These are phyloP conservation scores for Heliconius aoede DNA, from an alignment of 2,888 invertebrate genomes.

Conservation along the genomic window DNA sequence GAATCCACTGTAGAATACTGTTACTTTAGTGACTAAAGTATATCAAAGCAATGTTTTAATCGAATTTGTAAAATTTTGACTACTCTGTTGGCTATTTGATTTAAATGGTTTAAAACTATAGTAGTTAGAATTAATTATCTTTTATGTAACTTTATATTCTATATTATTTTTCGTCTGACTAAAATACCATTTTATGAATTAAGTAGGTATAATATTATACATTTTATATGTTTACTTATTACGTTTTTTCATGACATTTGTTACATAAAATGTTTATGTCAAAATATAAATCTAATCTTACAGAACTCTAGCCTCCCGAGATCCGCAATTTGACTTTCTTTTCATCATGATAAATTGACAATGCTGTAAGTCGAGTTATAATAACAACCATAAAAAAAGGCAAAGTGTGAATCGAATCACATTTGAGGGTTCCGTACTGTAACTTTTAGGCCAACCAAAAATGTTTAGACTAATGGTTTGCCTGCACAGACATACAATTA, in stretches of 20 bases:
- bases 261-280: neutral
- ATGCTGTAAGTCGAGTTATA: slow-evolving; percentile 17
- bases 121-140: neutral
- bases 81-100: neutral
- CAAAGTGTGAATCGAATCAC: neutral
- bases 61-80: slow-evolving; percentile 14
- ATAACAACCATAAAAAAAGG: slow-evolving; percentile 19
- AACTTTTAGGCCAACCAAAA: too few relatives aligned
- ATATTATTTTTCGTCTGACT: neutral
- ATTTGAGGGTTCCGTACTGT: too few relatives aligned
- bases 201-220: neutral
- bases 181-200: neutral
- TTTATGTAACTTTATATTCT: neutral
- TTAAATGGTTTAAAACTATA: neutral
- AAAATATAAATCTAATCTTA: slow-evolving; percentile 28
- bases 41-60: slow-evolving; percentile 12
- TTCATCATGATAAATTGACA: slow-evolving; percentile 35
- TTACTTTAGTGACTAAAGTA: slow-evolving; percentile 8
- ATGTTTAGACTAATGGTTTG: too few relatives aligned
- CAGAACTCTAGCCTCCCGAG: slow-evolving; percentile 10
- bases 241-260: neutral
- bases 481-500: too few relatives aligned
- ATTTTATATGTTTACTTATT: neutral
- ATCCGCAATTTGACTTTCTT: slow-evolving; percentile 35
- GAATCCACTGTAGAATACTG: slow-evolving; percentile 15